These are phyloP conservation scores for Bombus polaris DNA, from an alignment of 1,140 invertebrate species.

Conservation along the genomic window DNA sequence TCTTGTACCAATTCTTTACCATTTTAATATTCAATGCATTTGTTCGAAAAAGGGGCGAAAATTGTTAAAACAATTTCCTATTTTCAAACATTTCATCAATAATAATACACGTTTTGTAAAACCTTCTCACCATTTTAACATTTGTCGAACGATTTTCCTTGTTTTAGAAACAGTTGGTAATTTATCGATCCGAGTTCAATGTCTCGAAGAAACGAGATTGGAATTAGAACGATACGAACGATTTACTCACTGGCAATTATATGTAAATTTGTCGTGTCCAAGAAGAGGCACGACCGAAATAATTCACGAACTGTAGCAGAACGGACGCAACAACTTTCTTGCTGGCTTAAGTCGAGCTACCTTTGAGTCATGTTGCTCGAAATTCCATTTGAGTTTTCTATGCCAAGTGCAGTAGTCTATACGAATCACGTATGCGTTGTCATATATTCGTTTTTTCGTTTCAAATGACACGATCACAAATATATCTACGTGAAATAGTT, in stretches of 20 bases:
- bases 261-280: neutral
- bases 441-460: neutral
- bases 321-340: conserved; percentile 24
- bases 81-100: no score
- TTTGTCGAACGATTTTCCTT: neutral
- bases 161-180: neutral
- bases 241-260: conserved; percentile 9
- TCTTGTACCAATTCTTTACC: neutral
- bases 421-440: neutral
- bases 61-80: no score
- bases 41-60: neutral
- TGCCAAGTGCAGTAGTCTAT: conserved; percentile 53
- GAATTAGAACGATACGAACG: neutral
- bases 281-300: conserved; percentile 8
- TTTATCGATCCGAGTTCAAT: conserved; percentile 22
- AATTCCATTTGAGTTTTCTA: conserved; percentile 44
- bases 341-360: neutral
- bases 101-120: no score
- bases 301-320: conserved; percentile 9
- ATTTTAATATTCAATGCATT: neutral
- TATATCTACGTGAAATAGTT: neutral
- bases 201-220: neutral
- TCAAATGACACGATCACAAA: neutral
- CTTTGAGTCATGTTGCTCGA: conserved; percentile 26
- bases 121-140: no score